Evolutionary conservation across 2,888 invertebrate species (phyloP).

Genomic region (Sesia bembeciformis): DNA sequence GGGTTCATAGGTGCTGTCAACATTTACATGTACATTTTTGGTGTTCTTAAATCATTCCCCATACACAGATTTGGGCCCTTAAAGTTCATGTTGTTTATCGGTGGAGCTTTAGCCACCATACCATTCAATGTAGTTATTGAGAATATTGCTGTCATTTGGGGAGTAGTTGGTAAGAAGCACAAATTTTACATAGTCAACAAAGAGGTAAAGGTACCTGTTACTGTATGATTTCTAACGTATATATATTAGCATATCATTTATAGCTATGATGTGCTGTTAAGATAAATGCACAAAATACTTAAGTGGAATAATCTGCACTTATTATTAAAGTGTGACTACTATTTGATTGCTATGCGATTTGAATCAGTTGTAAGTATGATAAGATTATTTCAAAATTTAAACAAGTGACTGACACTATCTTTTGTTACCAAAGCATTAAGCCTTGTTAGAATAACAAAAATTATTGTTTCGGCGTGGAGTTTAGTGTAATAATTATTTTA

Average conservation of each 20-base stretch:
- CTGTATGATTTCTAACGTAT: slow-evolving; percentile 59
- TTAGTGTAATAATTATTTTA: neutral
- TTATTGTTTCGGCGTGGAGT: neutral
- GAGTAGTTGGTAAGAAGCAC: slow-evolving; percentile 94
- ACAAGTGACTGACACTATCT: slow-evolving; percentile 2
- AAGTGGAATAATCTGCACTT: slow-evolving; percentile 31
- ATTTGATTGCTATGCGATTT: slow-evolving; percentile 1
- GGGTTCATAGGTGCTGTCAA: slow-evolving; percentile 95
- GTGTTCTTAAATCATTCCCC: slow-evolving; percentile 96
- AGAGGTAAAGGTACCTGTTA: slow-evolving; percentile 82
- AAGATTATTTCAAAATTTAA: slow-evolving; percentile 4
- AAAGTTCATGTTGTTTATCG: slow-evolving; percentile 85
- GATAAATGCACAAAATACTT: slow-evolving; percentile 57
- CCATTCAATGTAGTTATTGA: slow-evolving; percentile 96
- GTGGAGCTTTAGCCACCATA: slow-evolving; percentile 91
- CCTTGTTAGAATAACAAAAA: slow-evolving; percentile 4
- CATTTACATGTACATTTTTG: slow-evolving; percentile 98
- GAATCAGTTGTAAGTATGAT: neutral
- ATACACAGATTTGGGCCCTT: slow-evolving; percentile 88
- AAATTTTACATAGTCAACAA: slow-evolving; percentile 98
- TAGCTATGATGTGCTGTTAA: slow-evolving; percentile 22
- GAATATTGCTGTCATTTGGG: slow-evolving; percentile 96
- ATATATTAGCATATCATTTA: slow-evolving; percentile 17
- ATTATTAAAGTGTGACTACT: slow-evolving; percentile 6
- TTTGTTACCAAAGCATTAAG: slow-evolving; percentile 14